Evolutionary conservation across 2,888 invertebrate species (phyloP).

Genomic region (Drosophila leonis): DNA sequence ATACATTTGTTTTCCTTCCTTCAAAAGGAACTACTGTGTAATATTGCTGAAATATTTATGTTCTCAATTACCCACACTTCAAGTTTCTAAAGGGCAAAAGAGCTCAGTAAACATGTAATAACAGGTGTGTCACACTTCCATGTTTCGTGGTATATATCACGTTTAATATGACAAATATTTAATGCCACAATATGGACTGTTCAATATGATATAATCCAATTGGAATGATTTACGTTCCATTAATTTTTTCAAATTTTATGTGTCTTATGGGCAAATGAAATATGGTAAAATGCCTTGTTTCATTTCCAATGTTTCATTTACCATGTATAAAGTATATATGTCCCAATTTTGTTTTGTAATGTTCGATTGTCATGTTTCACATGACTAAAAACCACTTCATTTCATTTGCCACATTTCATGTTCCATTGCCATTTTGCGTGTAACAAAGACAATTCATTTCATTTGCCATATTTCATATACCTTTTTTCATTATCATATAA

Average conservation of each 20-base stretch:
- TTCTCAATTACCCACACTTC: too few species aligned
- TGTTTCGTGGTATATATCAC: background rate
- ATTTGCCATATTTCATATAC: too few species aligned
- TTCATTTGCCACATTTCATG: too few species aligned
- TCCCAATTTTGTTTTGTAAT: too few species aligned
- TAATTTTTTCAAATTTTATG: background rate
- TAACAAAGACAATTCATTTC: background rate
- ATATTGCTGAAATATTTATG: background rate
- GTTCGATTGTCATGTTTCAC: background rate
- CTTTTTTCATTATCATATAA: background rate
- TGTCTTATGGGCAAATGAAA: background rate
- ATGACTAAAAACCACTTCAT: background rate
- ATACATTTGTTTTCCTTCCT: background rate
- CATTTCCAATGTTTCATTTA: background rate
- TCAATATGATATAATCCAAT: too few species aligned
- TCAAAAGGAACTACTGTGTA: background rate
- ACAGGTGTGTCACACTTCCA: background rate
- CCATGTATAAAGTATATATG: background rate
- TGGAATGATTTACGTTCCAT: too few species aligned
- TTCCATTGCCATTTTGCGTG: too few species aligned
- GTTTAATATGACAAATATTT: background rate
- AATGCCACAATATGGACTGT: background rate
- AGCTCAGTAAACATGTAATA: background rate
- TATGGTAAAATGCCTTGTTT: background rate
- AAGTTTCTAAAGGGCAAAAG: background rate